A percentile compares a stretch with the other conserved stretches of the same genome.
Conservation (phyloP, 2,113 vertebrate species). For the Lophotis ruficrista region DNA sequence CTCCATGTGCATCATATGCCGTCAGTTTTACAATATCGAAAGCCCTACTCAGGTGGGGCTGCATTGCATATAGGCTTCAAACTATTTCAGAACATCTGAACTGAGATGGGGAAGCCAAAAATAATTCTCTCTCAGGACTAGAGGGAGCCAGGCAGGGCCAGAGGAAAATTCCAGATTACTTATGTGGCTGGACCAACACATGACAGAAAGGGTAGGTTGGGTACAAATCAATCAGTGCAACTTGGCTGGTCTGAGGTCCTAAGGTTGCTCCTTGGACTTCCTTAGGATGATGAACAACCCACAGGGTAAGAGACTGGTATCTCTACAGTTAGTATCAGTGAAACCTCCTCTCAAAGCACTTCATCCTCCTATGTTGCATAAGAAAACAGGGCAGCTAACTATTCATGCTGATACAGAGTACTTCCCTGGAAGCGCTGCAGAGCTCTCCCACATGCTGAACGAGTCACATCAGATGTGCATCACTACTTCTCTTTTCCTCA, state of each 20-base stretch:
- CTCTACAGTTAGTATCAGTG: neutral
- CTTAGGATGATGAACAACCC: neutral
- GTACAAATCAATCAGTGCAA: neutral
- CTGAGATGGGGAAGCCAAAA: neutral
- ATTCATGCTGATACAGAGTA: neutral
- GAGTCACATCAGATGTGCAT: neutral
- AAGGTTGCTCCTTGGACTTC: neutral
- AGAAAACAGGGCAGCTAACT: neutral
- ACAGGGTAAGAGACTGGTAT: no score
- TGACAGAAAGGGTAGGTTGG: neutral
- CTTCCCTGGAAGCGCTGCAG: neutral
- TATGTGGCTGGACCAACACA: neutral
- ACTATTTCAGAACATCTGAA: neutral
- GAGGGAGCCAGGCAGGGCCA: neutral
- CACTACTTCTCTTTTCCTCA: neutral
- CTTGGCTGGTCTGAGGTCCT: neutral
- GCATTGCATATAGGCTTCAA: neutral
- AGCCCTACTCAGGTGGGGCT: neutral
- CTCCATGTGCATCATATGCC: rapidly evolving
- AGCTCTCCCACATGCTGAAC: neutral
- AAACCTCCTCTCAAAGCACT: neutral
- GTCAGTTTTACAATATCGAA: neutral
- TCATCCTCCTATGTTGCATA: neutral
- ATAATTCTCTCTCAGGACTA: neutral
- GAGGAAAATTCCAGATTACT: neutral